Evolutionary conservation across 2,797 vertebrate genomes (phyloP).

Genomic region (Ctenopoma multispine): DNA sequence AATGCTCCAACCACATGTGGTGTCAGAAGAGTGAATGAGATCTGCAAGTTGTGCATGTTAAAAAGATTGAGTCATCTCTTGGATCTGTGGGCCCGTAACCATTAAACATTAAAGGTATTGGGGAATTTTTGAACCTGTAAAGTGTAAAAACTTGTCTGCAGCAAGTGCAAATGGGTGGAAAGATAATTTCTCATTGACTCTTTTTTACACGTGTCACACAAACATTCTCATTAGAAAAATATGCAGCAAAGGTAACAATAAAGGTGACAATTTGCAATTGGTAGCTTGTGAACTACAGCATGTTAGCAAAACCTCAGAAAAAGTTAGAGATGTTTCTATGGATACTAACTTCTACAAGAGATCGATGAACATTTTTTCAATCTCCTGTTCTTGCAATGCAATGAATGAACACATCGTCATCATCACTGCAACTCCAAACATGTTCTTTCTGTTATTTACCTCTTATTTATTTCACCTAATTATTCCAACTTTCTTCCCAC

Average conservation of each 20-base stretch:
- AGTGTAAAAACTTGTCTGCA: not conserved
- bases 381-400: not conserved
- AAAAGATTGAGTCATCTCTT: slow-evolving; percentile 25
- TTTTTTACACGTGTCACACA: no score
- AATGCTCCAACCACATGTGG: slow-evolving; percentile 16
- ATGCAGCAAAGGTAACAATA: no score
- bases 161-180: not conserved
- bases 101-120: not conserved
- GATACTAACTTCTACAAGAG: not conserved
- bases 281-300: no score
- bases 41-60: slow-evolving; percentile 5
- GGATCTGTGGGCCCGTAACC: slow-evolving; percentile 5
- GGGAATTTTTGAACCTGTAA: slow-evolving; percentile 3
- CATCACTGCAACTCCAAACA: not conserved
- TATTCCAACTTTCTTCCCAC: not conserved
- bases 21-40: slow-evolving; percentile 21
- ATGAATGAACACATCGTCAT: not conserved
- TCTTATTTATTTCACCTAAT: not conserved
- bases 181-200: not conserved
- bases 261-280: no score
- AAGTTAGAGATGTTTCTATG: slow-evolving; percentile 25
- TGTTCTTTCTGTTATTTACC: not conserved
- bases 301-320: not conserved
- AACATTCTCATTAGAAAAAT: not conserved
- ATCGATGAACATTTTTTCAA: slow-evolving; percentile 6